Percentiles rank a stretch among this genome's conserved stretches.
Evolutionary conservation across 2,888 invertebrate genomes (phyloP).

Genomic region (Drosophila paranaensis): DNA sequence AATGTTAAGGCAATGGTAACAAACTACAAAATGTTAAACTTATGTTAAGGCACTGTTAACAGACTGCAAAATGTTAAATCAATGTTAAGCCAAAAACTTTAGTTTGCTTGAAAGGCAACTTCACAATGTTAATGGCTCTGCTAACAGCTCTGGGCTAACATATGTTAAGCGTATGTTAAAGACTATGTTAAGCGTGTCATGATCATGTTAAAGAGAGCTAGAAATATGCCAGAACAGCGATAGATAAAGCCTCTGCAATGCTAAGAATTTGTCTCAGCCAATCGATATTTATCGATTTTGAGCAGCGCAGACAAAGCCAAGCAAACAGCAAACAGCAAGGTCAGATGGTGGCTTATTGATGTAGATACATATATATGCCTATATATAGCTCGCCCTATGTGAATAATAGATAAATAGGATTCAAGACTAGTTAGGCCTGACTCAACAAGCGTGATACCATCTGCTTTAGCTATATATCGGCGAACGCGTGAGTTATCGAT

Average conservation of each 20-base stretch:
- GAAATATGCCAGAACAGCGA: neutral
- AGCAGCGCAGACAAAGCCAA: no score
- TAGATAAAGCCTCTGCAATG: neutral
- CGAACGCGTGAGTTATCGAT: neutral
- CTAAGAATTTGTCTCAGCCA: neutral
- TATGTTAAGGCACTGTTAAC: no score
- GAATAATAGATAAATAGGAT: no score
- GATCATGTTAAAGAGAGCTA: neutral
- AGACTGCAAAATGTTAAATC: no score
- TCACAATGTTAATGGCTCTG: neutral
- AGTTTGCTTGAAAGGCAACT: no score
- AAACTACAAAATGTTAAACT: no score
- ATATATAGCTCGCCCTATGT: neutral
- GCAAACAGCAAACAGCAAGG: neutral
- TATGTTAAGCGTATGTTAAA: neutral
- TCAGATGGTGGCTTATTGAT: neutral
- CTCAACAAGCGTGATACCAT: neutral
- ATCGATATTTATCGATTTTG: conserved; percentile 15
- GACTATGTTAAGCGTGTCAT: no score
- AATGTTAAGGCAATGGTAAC: no score
- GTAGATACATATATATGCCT: neutral
- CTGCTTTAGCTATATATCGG: neutral
- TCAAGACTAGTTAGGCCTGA: neutral
- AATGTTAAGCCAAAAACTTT: no score
- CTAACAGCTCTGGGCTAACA: neutral